These are phyloP conservation scores for Yasuhikotakia modesta DNA, from an alignment of 2,797 vertebrate species.

Conservation along the genomic window DNA sequence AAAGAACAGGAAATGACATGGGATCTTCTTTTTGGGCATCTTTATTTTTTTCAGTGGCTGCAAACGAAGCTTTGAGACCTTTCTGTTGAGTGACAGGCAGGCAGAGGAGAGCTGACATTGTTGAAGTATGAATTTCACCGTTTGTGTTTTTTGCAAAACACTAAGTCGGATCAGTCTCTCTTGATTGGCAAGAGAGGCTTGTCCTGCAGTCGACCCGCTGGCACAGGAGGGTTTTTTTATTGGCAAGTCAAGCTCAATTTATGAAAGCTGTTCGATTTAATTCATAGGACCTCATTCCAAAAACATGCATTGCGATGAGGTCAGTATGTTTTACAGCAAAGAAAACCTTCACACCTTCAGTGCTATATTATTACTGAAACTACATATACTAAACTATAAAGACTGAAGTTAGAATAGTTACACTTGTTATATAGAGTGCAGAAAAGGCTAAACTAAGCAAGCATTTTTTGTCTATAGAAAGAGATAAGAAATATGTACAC, in stretches of 20 bases:
- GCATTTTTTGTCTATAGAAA: not conserved
- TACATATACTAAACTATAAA: not conserved
- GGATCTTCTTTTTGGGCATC: slow-evolving; percentile 64
- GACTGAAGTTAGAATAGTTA: too few relatives aligned
- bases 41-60: slow-evolving; percentile 32
- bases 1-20: slow-evolving; percentile 79
- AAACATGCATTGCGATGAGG: slow-evolving; percentile 21
- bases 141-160: slow-evolving; percentile 76
- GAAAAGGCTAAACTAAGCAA: not conserved
- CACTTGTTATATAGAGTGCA: too few relatives aligned
- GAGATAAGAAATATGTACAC: not conserved
- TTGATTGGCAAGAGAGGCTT: slow-evolving; percentile 66
- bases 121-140: slow-evolving; percentile 75
- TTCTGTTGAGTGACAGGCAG: slow-evolving; percentile 68
- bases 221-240: slow-evolving; percentile 64
- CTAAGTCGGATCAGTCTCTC: slow-evolving; percentile 67
- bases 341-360: not conserved
- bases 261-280: slow-evolving; percentile 65
- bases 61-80: slow-evolving; percentile 58
- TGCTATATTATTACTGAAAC: slow-evolving; percentile 4
- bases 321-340: not conserved
- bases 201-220: slow-evolving; percentile 67
- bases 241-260: slow-evolving; percentile 73
- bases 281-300: slow-evolving; percentile 52
- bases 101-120: slow-evolving; percentile 76